phyloP scores from a whole-genome alignment of 2,888 invertebrate genomes.

The Melangyna quadrimaculata region DNA sequence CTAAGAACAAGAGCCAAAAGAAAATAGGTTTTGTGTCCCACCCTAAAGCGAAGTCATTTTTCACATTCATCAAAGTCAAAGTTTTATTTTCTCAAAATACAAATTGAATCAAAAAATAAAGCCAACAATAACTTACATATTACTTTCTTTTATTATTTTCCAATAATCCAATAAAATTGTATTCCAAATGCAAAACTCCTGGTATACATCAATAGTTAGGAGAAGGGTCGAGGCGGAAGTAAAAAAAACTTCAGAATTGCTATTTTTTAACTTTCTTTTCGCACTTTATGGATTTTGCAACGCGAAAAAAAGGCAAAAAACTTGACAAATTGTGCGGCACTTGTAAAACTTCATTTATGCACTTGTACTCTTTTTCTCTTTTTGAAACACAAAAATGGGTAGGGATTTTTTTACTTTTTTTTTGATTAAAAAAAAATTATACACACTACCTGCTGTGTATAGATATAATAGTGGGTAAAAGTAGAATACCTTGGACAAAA shows the following conservation, averaged over 20 bases:
- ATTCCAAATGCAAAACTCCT: conserved; percentile 51
- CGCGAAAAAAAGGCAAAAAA: conserved; percentile 32
- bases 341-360: conserved; percentile 68
- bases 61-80: conserved; percentile 28
- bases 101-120: background rate
- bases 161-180: conserved; percentile 64
- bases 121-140: conserved; percentile 37
- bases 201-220: conserved; percentile 38
- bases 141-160: conserved; percentile 39
- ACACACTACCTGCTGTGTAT: conserved; percentile 44
- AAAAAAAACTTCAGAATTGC: conserved; percentile 23
- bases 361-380: conserved; percentile 46
- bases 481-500: background rate
- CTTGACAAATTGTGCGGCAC: conserved; percentile 63
- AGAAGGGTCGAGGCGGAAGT: conserved; percentile 40
- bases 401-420: conserved; percentile 36
- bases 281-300: conserved; percentile 61
- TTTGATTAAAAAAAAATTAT: conserved; percentile 21
- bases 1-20: conserved; percentile 51
- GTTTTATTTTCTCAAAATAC: conserved; percentile 9
- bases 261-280: conserved; percentile 21
- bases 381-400: conserved; percentile 28
- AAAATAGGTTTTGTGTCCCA: conserved; percentile 52
- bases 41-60: conserved; percentile 53
- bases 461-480: background rate